Conservation (phyloP, 2,797 vertebrate species). For the Alosa sapidissima region DNA sequence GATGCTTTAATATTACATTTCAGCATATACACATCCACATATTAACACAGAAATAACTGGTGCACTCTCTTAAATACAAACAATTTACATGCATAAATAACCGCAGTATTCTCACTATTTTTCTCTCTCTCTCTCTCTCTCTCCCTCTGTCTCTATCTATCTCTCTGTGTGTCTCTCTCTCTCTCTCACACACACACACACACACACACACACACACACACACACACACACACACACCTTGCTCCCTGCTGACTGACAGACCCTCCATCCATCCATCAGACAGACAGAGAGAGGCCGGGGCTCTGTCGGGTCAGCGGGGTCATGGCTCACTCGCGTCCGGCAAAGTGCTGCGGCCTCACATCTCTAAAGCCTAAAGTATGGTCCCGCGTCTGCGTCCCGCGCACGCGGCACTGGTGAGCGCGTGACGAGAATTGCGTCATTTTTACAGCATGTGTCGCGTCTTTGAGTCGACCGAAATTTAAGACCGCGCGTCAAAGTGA, state of each 20-base stretch:
- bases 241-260: conserved; percentile 59
- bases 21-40: background rate
- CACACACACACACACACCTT: no score
- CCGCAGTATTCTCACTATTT: no score
- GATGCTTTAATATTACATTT: background rate
- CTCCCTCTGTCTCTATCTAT: background rate
- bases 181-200: conserved; percentile 38
- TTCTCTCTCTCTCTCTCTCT: no score
- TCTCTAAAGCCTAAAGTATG: no score
- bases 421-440: no score
- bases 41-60: background rate
- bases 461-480: no score
- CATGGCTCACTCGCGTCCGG: conserved; percentile 62
- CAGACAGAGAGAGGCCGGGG: conserved; percentile 76
- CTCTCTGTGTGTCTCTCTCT: background rate
- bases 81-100: background rate
- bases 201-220: no score
- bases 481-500: no score
- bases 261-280: conserved; percentile 72
- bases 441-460: no score
- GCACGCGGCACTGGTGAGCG: no score
- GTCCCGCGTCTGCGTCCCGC: no score
- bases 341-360: conserved; percentile 41
- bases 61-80: background rate
- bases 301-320: conserved; percentile 64